These are phyloP conservation scores for Anneissia japonica DNA, from an alignment of 35 echinoderm and acorn worm genomes.

Conservation along the genomic window DNA sequence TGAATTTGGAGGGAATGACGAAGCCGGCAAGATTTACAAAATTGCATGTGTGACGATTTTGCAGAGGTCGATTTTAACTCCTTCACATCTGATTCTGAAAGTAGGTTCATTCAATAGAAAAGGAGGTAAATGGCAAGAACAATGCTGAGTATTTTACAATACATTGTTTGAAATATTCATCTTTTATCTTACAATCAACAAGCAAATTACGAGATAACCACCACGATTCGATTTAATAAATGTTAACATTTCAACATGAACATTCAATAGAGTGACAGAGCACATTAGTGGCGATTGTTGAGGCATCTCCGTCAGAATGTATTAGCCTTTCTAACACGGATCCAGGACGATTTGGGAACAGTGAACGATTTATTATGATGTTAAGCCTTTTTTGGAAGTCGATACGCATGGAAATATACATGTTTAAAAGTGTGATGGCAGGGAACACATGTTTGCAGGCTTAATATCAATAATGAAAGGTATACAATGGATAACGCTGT, in stretches of 20 bases:
- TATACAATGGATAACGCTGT: neutral
- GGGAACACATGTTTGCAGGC: neutral
- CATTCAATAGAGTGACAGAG: neutral
- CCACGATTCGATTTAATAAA: too few species aligned
- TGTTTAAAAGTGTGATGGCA: too few species aligned
- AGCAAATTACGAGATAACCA: neutral
- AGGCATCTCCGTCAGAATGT: too few species aligned
- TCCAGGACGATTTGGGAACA: too few species aligned
- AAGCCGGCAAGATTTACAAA: neutral
- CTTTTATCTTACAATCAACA: neutral
- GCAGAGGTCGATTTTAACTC: neutral
- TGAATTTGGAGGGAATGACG: neutral
- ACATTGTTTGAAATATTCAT: neutral
- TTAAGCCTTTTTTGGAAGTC: too few species aligned
- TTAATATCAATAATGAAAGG: neutral
- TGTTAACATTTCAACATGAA: too few species aligned
- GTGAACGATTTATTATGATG: too few species aligned
- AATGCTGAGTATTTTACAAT: neutral
- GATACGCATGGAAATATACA: too few species aligned
- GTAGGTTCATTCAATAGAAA: too few species aligned
- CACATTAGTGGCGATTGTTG: neutral
- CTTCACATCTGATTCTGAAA: neutral
- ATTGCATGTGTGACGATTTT: neutral
- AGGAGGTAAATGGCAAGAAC: neutral
- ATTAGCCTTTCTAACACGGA: too few species aligned